A percentile compares a stretch with the other conserved stretches of the same genome.
These are phyloP conservation scores for Campoplex capitator DNA, from an alignment of 2,888 invertebrate species.

Conservation along the genomic window DNA sequence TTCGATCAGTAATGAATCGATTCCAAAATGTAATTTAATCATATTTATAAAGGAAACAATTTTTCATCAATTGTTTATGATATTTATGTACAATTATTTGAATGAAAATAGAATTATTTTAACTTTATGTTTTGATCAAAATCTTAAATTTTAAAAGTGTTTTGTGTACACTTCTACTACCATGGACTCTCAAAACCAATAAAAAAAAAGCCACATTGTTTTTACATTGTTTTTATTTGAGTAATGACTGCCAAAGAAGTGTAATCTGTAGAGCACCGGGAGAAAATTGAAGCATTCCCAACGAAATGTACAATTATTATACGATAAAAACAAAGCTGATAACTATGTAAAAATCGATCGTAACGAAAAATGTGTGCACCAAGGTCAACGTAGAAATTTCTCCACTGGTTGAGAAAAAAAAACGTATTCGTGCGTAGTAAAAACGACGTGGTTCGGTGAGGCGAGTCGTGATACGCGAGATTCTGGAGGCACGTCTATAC, in stretches of 20 bases:
- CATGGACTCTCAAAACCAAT: no score
- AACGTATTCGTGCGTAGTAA: not conserved
- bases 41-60: not conserved
- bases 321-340: not conserved
- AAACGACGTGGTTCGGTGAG: conserved; percentile 9
- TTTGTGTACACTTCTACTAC: no score
- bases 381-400: conserved; percentile 31
- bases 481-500: conserved; percentile 63
- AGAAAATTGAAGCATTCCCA: not conserved
- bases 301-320: not conserved
- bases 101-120: not conserved
- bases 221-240: no score
- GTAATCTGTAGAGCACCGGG: not conserved
- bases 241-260: not conserved
- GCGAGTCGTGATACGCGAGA: conserved; percentile 64
- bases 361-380: conserved; percentile 1
- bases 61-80: not conserved
- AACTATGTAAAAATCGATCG: not conserved
- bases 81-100: not conserved
- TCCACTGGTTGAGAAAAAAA: conserved; percentile 4
- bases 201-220: no score
- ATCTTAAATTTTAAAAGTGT: no score
- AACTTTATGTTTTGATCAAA: not conserved
- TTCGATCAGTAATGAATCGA: not conserved
- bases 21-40: not conserved